Evolutionary conservation across 2,113 vertebrate species (phyloP), one percentile per base, ranked within the genome.

Genomic region (Herpailurus yagouaroundi): DNA sequence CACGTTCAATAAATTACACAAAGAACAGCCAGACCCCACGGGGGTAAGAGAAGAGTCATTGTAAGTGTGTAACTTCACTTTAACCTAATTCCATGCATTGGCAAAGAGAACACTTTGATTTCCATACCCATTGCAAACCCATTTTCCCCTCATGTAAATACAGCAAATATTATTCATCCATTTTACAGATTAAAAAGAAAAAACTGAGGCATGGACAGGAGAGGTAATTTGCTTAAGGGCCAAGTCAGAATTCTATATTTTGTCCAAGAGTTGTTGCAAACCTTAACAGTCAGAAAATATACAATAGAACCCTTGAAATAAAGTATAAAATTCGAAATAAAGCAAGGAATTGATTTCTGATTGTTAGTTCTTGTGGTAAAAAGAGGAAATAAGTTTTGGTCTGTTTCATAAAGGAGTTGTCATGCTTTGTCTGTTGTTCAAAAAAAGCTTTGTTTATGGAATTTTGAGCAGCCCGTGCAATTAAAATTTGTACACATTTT

Each of bases 1-100:
- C 85, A 63, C 45, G 29, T 60, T 95, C 88, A 97, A 55, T 95
- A 96, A 95, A 95, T 41, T 86, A 52, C 38, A 88, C 64, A 64
- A 0, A 77, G 71, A 68, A 79, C 13, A 74, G 48, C 41, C n/a
- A 92, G 77, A 88, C 3, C 19, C 38, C 7, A 29, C 38, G 41
- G 57, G 69, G 25, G 86, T 63, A 38, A n/a, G 81, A 80, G 45
- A 79, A 45, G 63, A 29, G 6, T 11, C 3, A 12, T 13, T 4
- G 6, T 4, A 1, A 33, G 13, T 3, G 0, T 15, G 15, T 41
- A 36, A 57, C n/a, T 77, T 69, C 73, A 48, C 63, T 63, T 50
- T 7, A 82, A 93, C 74, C 10, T 31, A 38, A 76, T 27, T 71
- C 55, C 38, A 68, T 18, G 11, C 1, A 4, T 4, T 5, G 38